Evolutionary conservation across 2,797 vertebrate genomes (phyloP).

Genomic region (Pampus argenteus): DNA sequence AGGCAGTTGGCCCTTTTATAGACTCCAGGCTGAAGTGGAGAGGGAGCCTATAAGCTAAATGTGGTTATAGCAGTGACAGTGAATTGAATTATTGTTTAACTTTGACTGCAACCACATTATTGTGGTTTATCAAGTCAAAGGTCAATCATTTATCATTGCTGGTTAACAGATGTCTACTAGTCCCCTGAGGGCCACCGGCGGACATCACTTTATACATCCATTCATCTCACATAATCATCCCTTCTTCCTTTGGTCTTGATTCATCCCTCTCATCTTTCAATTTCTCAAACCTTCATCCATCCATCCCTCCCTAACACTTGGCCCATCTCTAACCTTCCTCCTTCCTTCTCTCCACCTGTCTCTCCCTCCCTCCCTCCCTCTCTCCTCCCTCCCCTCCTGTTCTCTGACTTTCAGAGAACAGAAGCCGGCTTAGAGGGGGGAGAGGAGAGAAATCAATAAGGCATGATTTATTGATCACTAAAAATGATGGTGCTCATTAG

Average conservation of each 20-base stretch:
- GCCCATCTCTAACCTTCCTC: background rate
- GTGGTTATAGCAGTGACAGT: background rate
- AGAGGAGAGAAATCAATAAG: slow-evolving; percentile 84
- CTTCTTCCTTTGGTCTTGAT: slow-evolving; percentile 19
- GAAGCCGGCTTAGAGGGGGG: slow-evolving; percentile 80
- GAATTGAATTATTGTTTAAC: background rate
- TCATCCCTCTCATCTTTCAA: slow-evolving; percentile 3
- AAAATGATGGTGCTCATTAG: slow-evolving; percentile 88
- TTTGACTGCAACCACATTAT: background rate
- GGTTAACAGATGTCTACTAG: slow-evolving; percentile 19
- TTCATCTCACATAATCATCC: slow-evolving; percentile 9
- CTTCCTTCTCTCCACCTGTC: slow-evolving; percentile 1
- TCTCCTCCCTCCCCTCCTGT: slow-evolving; percentile 24
- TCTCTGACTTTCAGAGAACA: slow-evolving; percentile 85
- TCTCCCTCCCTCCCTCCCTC: background rate
- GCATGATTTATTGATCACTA: slow-evolving; percentile 91
- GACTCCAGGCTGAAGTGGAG: background rate
- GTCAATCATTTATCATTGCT: slow-evolving; percentile 14
- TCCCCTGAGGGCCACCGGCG: background rate
- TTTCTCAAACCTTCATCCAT: background rate
- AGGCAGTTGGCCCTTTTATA: background rate
- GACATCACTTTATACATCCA: background rate
- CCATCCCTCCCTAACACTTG: slow-evolving; percentile 1
- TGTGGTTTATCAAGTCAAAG: slow-evolving; percentile 23
- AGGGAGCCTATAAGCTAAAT: background rate